Evolutionary conservation across 53 echinoderm and acorn worm species (phyloP), one percentile per base, ranked within the genome.

Genomic region (Apostichopus leukothele): DNA sequence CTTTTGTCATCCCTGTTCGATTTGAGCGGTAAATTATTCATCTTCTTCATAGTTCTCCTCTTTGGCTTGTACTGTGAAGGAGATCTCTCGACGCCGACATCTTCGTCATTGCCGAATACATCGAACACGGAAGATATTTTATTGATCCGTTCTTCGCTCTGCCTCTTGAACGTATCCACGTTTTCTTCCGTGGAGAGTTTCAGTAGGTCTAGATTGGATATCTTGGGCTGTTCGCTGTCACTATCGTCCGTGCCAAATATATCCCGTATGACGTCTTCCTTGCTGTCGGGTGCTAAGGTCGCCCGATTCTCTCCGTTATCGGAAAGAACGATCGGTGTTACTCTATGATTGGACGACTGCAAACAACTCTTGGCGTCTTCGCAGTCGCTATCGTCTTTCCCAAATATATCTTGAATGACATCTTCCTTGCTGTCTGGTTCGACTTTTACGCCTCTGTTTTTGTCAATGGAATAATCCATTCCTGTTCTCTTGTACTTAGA

Each of bases 351-450:
- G 9, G 57, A n/a, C 5, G 71, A 19, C 6, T 71, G 71, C 71
- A 71, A 5, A 13, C 3, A 71, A 18, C 1, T 19, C 71, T 71
- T 19, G 20, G 4, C 71, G 6, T 71, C n/a, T 71, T 81, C 81
- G 51, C 53, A 81, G 60, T 81, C 81, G 20, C 81, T 81, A 1
- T 22, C 81, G 12, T 54, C 81, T 10, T 20, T 55, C 18, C 81
- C 81, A 55, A 81, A 81, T 59, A 81, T 23, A 20, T 81, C 81
- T 14, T 59, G 81, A 9, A 81, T 81, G 1, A 81, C 59, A 53
- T 71, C 71, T 71, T 71, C 71, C 14, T 71, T 19, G n/a, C n/a
- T 71, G 5, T 5, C n/a, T 61, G 13, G 63, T 63, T 63, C 63
- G 21, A 3, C 2, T 5, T 71, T 6, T 1, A 71, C 6, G 14